A percentile compares a stretch with the other conserved stretches of the same genome.
Evolutionary conservation across 2,888 invertebrate genomes (phyloP).

Genomic region (Eilema sororculum): DNA sequence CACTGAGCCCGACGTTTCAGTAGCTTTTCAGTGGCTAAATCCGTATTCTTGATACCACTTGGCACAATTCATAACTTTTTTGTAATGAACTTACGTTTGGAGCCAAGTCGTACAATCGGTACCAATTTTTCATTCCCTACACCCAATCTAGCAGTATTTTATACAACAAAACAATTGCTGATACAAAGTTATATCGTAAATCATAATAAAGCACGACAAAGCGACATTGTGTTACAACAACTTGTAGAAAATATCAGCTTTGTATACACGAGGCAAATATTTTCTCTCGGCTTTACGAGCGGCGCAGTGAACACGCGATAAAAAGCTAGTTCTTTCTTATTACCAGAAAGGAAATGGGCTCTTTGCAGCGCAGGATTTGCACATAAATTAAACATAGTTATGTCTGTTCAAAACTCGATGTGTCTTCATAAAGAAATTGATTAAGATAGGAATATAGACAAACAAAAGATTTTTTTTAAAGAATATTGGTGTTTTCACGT

Average conservation of each 20-base stretch:
- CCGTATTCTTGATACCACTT: too few species aligned
- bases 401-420: background rate
- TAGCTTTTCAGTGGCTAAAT: too few species aligned
- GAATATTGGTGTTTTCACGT: too few species aligned
- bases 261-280: background rate
- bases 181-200: background rate
- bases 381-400: background rate
- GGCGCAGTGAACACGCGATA: background rate
- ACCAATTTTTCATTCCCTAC: too few species aligned
- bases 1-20: too few species aligned
- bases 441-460: background rate
- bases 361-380: background rate
- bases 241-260: slow-evolving; percentile 4
- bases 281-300: background rate
- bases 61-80: too few species aligned
- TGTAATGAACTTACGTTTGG: too few species aligned
- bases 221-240: background rate
- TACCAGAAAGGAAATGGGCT: background rate
- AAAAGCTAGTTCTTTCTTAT: background rate
- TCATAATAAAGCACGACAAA: background rate
- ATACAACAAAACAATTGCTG: background rate
- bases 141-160: background rate
- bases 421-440: background rate
- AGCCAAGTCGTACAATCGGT: too few species aligned
- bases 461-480: too few species aligned